Evolutionary conservation across 1,140 invertebrate genomes (phyloP).

Genomic region (Pseudomyrmex dendroicus): DNA sequence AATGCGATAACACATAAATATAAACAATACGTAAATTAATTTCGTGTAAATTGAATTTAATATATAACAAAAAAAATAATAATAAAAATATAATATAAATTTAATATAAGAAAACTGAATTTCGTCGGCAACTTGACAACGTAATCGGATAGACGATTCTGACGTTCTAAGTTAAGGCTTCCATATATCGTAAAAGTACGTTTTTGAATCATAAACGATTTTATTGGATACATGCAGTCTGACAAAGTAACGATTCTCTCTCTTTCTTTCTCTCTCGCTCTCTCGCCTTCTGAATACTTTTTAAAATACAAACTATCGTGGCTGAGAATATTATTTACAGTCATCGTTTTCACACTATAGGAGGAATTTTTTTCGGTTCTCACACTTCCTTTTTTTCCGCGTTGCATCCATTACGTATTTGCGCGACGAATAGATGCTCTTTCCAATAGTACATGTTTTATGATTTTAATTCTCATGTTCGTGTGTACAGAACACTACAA

Average conservation of each 20-base stretch:
- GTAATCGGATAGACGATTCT: constrained; percentile 8
- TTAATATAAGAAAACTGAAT: neutral
- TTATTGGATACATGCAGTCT: constrained; percentile 34
- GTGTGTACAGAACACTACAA: constrained; percentile 4
- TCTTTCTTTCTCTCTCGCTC: neutral
- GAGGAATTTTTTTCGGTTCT: neutral
- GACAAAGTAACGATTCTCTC: constrained; percentile 11
- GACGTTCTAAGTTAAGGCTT: constrained; percentile 54
- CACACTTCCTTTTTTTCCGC: neutral
- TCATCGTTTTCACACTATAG: neutral
- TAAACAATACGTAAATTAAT: constrained; percentile 13
- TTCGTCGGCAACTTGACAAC: constrained; percentile 4
- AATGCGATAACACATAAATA: neutral
- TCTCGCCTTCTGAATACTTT: constrained; percentile 28
- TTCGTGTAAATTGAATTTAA: neutral
- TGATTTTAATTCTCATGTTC: constrained; percentile 49
- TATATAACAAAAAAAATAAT: too few relatives aligned
- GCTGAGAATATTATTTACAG: constrained; percentile 47
- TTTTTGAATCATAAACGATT: constrained; percentile 59
- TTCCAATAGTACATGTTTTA: constrained; percentile 56
- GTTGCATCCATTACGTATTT: neutral
- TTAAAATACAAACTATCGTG: constrained; percentile 42
- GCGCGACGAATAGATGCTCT: neutral
- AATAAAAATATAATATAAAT: too few relatives aligned
- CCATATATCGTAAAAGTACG: constrained; percentile 46